Conservation (phyloP, 2,797 vertebrate species). For the Paguma larvata region DNA sequence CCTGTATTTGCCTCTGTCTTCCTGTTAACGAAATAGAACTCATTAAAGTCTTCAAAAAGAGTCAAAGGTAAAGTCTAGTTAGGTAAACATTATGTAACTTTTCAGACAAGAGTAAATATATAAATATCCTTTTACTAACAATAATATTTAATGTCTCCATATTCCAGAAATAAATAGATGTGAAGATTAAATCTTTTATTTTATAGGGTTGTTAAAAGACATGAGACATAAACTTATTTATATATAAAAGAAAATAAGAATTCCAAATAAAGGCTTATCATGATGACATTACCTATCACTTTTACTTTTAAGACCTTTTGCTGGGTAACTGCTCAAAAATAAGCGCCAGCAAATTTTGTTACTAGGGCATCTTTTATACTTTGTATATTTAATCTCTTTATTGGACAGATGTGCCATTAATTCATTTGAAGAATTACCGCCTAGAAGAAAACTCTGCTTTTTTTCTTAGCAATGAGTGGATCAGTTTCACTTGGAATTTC, state of each 20-base stretch:
- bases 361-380: background rate
- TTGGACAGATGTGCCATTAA: background rate
- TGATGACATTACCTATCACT: background rate
- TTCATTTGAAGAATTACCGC: background rate
- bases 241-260: conserved; percentile 47
- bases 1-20: conserved; percentile 31
- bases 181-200: conserved; percentile 73
- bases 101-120: conserved; percentile 34
- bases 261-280: conserved; percentile 54
- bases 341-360: background rate
- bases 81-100: conserved; percentile 19
- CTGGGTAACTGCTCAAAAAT: background rate
- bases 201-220: conserved; percentile 54
- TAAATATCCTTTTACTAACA: conserved; percentile 7
- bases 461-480: background rate
- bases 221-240: conserved; percentile 42
- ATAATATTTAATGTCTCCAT: conserved; percentile 40
- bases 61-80: background rate
- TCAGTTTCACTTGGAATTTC: conserved; percentile 16
- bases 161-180: conserved; percentile 44
- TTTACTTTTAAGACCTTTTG: conserved; percentile 39
- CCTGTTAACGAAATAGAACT: background rate
- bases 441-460: background rate
- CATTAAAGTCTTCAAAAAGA: background rate
- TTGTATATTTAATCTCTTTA: background rate